Evolutionary conservation across 2,888 invertebrate species (phyloP), one percentile per base, ranked within the genome.

Genomic region (Ochlodes sylvanus): DNA sequence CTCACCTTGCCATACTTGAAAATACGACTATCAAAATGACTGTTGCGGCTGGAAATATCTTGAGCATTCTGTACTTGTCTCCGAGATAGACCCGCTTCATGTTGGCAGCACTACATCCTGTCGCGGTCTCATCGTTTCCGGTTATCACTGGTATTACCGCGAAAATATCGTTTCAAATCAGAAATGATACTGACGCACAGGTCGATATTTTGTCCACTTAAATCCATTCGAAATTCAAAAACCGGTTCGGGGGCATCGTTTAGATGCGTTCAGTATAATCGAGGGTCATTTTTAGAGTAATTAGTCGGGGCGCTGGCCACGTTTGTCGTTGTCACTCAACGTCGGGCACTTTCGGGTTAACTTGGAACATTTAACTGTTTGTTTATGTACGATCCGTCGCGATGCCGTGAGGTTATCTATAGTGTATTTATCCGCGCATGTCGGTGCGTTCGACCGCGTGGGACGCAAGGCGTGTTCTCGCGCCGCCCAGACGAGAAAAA

Each of bases 401-500:
- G 86, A 73, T 77, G 84, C 89, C 89, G 90, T 83, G 88, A 89
- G 87, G 79, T 83, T 78, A 82, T 85, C 82, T 85, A 80, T 80
- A 81, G 80, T 84, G 82, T 80, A 81, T 84, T 86, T 80, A 81
- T 78, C 77, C 77, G 83, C 79, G 79, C 81, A 80, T 79, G 84
- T 52, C 78, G 81, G 85, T 85, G 87, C 87, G 90, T 87, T 85
- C 85, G 83, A 79, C 79, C 84, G 89, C 90, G 90, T 88, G 87
- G 89, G 89, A 73, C 79, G 87, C 81, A 78, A 91, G 90, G 90
- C 91, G 90, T 88, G 86, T 84, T 83, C 85, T 82, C 76, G 89
- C 87, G 82, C 90, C 91, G 90, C 92, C 92, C 91, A 91, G 88
- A 87, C 86, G 85, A 83, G 84, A 85, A 89, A 89, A 88, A 92